Evolutionary conservation across 2,888 invertebrate genomes (phyloP).

Genomic region (Tethea ocularis): DNA sequence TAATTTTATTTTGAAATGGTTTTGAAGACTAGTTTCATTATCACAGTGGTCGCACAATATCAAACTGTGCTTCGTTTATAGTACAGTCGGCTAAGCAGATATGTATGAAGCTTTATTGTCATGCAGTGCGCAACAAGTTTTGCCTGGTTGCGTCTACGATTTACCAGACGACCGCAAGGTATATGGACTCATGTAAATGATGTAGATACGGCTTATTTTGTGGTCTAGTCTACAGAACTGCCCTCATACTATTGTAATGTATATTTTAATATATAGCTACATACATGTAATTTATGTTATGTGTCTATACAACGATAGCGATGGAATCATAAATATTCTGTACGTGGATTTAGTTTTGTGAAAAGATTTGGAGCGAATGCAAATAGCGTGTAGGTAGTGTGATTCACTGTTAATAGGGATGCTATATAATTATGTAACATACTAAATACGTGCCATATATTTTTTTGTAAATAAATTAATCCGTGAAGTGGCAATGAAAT

Average conservation of each 20-base stretch:
- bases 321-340: not conserved
- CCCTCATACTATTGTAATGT: not conserved
- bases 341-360: not conserved
- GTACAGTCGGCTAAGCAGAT: conserved; percentile 9
- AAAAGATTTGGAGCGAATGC: not conserved
- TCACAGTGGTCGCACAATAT: not conserved
- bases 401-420: not conserved
- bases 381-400: not conserved
- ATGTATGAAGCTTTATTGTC: conserved; percentile 11
- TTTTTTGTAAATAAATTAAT: too few species aligned
- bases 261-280: not conserved
- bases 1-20: not conserved
- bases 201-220: not conserved
- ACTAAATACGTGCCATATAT: too few species aligned
- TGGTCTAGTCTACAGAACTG: conserved; percentile 1
- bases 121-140: conserved; percentile 20
- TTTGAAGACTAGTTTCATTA: not conserved
- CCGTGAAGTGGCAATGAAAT: too few species aligned
- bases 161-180: conserved; percentile 10
- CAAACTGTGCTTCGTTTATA: not conserved
- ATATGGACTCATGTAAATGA: conserved; percentile 8
- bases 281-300: not conserved
- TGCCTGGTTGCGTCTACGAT: conserved; percentile 18
- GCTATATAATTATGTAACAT: not conserved
- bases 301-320: not conserved